Evolutionary conservation across 2,888 invertebrate species (phyloP).

Genomic region (Tachina lurida): DNA sequence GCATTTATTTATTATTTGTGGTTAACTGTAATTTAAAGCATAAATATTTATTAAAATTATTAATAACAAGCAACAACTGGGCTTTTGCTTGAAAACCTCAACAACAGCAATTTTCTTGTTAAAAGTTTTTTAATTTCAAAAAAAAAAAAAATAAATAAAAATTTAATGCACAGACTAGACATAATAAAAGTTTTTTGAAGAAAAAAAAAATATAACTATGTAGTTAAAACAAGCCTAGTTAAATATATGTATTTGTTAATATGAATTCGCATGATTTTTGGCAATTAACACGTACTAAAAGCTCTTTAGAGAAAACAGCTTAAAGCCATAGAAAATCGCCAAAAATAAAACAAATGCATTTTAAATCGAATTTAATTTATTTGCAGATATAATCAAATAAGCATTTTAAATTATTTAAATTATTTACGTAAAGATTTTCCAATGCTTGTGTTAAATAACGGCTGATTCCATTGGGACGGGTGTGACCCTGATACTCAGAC

Average conservation of each 20-base stretch:
- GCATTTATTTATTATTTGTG: conserved; percentile 41
- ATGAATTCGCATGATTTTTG: conserved; percentile 74
- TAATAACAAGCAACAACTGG: conserved; percentile 49
- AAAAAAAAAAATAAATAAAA: background rate
- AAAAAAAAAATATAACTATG: background rate
- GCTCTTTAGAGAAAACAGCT: conserved; percentile 27
- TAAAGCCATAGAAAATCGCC: conserved; percentile 34
- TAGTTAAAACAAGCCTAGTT: conserved; percentile 4
- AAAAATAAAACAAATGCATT: conserved; percentile 41
- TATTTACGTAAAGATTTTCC: background rate
- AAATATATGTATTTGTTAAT: conserved; percentile 38
- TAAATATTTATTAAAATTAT: conserved; percentile 73
- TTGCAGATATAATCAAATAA: background rate
- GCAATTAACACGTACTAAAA: conserved; percentile 75
- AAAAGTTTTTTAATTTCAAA: background rate
- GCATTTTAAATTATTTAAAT: no score
- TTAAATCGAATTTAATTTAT: conserved; percentile 56
- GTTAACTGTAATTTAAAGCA: conserved; percentile 68
- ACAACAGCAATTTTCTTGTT: conserved; percentile 38
- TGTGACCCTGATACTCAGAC: no score
- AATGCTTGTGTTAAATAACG: background rate
- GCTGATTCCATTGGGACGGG: no score
- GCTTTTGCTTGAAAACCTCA: conserved; percentile 8
- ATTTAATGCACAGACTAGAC: background rate
- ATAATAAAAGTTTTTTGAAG: background rate